A percentile compares a stretch with the other conserved stretches of the same genome.
phyloP scores from a whole-genome alignment of 2,888 invertebrate species.

The Pilophorus perplexus region DNA sequence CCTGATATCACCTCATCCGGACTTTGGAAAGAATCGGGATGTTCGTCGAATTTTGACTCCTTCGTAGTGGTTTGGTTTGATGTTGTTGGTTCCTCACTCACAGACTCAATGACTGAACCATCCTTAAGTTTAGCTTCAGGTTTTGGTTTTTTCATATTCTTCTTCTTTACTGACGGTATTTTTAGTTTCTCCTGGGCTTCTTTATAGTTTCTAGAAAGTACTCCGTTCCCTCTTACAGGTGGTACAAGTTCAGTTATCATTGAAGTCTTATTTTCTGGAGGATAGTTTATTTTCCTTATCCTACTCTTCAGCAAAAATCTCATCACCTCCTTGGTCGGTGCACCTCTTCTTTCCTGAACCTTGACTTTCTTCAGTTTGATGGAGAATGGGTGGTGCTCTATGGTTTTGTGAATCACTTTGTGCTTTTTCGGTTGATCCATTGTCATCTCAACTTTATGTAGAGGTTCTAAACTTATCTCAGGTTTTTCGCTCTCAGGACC shows the following conservation, averaged over 20 bases:
- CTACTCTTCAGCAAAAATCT: conserved; percentile 49
- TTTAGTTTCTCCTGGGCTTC: conserved; percentile 56
- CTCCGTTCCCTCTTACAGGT: conserved; percentile 52
- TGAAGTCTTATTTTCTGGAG: conserved; percentile 47
- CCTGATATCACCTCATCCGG: conserved; percentile 43
- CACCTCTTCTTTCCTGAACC: conserved; percentile 46
- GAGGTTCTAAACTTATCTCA: conserved; percentile 18
- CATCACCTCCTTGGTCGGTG: conserved; percentile 43
- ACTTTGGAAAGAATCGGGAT: conserved; percentile 19
- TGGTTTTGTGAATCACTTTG: conserved; percentile 44
- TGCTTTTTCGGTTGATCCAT: conserved; percentile 47
- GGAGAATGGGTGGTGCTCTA: conserved; percentile 47
- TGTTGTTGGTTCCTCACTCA: conserved; percentile 49
- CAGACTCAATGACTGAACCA: conserved; percentile 35
- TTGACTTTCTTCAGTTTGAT: conserved; percentile 48
- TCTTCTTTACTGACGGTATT: conserved; percentile 54
- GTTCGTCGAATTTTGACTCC: conserved; percentile 15
- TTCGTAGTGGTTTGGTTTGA: conserved; percentile 47
- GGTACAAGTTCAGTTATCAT: conserved; percentile 49
- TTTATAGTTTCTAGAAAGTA: conserved; percentile 56
- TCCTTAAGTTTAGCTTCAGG: conserved; percentile 54
- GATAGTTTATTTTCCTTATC: conserved; percentile 47
- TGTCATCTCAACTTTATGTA: conserved; percentile 47
- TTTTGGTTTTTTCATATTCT: conserved; percentile 52
- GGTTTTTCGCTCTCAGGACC: conserved; percentile 28